Evolutionary conservation across 1,140 invertebrate genomes (phyloP), one percentile per base, ranked within the genome.

Genomic region (Pseudoatta argentina): DNA sequence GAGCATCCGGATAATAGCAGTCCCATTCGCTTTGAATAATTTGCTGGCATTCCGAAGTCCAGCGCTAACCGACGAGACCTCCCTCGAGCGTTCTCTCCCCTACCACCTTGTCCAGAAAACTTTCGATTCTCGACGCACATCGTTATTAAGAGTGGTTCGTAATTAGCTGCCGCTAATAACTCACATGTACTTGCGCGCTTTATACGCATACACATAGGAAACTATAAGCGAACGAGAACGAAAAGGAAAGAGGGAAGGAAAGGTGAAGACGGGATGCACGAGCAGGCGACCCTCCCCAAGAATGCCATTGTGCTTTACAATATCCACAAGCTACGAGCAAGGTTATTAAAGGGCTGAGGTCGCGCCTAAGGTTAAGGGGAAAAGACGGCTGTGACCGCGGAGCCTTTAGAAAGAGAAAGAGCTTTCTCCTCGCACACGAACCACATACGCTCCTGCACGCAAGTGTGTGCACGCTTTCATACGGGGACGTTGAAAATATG

Each of bases 111-210:
- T 72, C 24, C 55, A 69, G 21, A 78, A 73, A 82, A 66, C 64
- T 66, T 79, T 63, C 44, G 73, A 82, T 88, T 66, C 48, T 69
- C 63, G 14, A 57, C 57, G 81, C 69, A 66, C 57, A 64, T 85
- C 88, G 86, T 83, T 88, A 86, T 89, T 86, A 82, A 87, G 57
- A 63, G 85, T 27, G 51, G 61, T 55, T 82, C 39, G 75, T 87
- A 88, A 86, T 90, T 90, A 79, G 69, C 18, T 55, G 18, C 86
- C 3, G 71, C 86, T 86, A 86, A 90, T 89, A 90, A 89, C 71
- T 90, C 72, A 83, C 39, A 27, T 30, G 53, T 21, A 57, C 48
- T 61, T 34, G 8, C 14, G 66, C 59, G 27, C 57, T 85, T 34
- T 64, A 55, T n/a, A 16, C 71, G 57, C 4, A 67, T 1, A 39